Evolutionary conservation across 2,797 vertebrate genomes (phyloP).

Genomic region (Psittacula echo): DNA sequence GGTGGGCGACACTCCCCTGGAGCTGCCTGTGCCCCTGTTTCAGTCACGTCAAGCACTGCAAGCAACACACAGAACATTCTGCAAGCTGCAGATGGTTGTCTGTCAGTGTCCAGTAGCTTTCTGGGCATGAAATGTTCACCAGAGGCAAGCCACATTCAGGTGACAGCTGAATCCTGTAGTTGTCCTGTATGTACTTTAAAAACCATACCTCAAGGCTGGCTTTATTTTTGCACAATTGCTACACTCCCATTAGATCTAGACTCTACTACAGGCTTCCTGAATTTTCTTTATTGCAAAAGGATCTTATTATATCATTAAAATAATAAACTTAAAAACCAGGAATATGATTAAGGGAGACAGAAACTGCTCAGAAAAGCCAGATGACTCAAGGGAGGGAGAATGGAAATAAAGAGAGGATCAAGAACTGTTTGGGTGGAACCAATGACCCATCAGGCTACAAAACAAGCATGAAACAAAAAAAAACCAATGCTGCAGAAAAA

Average conservation of each 20-base stretch:
- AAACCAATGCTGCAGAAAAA: background rate
- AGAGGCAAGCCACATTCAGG: background rate
- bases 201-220: background rate
- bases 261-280: background rate
- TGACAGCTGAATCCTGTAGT: background rate
- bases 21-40: background rate
- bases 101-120: background rate
- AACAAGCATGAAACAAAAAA: constrained; percentile 1
- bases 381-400: background rate
- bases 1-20: background rate
- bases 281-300: background rate
- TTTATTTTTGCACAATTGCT: background rate
- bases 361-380: background rate
- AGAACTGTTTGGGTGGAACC: background rate
- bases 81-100: background rate
- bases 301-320: background rate
- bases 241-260: background rate
- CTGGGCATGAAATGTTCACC: background rate
- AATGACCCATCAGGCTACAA: constrained; percentile 22
- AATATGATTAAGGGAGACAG: background rate
- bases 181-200: background rate
- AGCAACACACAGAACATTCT: background rate
- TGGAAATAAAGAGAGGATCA: background rate
- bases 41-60: background rate
- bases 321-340: background rate